Percentiles rank a stretch among this genome's conserved stretches.
These are phyloP conservation scores for Mesembrinibis cayennensis DNA, from an alignment of 2,113 vertebrate species.

Conservation along the genomic window DNA sequence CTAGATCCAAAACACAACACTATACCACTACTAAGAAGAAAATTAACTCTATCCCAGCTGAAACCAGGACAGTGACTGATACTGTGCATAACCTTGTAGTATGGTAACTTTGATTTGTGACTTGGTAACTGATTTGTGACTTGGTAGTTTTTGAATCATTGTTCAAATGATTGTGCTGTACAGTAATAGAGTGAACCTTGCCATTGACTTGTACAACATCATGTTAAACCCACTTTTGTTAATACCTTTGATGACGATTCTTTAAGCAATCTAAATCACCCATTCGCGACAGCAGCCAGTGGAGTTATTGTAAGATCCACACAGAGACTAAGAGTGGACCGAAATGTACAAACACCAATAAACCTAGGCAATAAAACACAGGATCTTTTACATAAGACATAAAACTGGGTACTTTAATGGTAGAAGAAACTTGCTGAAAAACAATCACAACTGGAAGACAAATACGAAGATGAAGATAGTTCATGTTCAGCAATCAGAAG, in stretches of 20 bases:
- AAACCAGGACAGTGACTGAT: no score
- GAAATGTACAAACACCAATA: rapidly evolving
- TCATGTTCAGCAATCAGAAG: neutral
- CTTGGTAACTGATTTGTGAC: neutral
- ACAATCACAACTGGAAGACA: neutral
- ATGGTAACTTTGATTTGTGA: neutral
- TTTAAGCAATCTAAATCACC: neutral
- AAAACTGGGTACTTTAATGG: neutral
- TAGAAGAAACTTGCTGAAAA: neutral
- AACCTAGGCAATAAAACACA: neutral
- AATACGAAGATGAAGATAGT: neutral
- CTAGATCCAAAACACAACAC: no score
- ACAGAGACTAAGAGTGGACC: neutral
- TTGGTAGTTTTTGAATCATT: neutral
- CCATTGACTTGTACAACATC: neutral
- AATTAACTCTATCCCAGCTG: no score
- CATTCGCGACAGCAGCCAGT: neutral
- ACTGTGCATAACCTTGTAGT: no score
- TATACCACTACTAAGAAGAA: no score
- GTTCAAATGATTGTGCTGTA: neutral
- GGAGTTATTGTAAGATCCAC: neutral
- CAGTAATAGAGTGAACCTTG: neutral
- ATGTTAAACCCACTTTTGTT: neutral
- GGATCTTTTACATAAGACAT: neutral
- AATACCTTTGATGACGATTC: neutral